phyloP scores from a whole-genome alignment of 2,888 invertebrate genomes.

The Mesorhabditis spiculigera region DNA sequence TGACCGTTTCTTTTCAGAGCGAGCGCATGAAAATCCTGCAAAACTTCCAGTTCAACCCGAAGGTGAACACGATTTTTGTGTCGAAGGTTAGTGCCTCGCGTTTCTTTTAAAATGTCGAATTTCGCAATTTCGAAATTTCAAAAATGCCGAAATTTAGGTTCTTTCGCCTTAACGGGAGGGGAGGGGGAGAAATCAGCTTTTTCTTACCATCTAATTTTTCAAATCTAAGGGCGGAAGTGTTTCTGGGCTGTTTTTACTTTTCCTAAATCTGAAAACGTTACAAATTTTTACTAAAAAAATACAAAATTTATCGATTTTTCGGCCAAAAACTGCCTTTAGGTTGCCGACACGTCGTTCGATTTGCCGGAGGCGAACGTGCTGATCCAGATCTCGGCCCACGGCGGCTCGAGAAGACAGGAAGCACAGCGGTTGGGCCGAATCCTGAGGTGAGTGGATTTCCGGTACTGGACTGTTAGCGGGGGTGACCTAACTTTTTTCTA shows the following conservation, averaged over 20 bases:
- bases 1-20: constrained; percentile 65
- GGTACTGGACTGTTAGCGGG: too few species aligned
- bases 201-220: too few species aligned
- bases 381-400: constrained; percentile 97
- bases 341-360: constrained; percentile 98
- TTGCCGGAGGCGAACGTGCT: constrained; percentile 97
- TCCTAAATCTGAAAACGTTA: not conserved
- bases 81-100: constrained; percentile 73
- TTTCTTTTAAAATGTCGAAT: not conserved
- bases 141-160: too few species aligned
- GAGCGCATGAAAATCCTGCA: constrained; percentile 96
- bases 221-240: too few species aligned
- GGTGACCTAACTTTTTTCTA: too few species aligned
- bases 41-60: constrained; percentile 97
- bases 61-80: constrained; percentile 97
- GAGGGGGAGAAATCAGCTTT: too few species aligned
- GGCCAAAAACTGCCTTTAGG: constrained; percentile 48
- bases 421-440: constrained; percentile 95
- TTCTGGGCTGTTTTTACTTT: too few species aligned
- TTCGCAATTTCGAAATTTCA: too few species aligned
- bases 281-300: not conserved
- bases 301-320: too few species aligned
- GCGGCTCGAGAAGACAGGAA: constrained; percentile 94
- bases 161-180: too few species aligned
- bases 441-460: constrained; percentile 66